Base-by-base conservation (phyloP, 2,113 vertebrate species). In the Syngnathoides biaculeatus region DNA sequence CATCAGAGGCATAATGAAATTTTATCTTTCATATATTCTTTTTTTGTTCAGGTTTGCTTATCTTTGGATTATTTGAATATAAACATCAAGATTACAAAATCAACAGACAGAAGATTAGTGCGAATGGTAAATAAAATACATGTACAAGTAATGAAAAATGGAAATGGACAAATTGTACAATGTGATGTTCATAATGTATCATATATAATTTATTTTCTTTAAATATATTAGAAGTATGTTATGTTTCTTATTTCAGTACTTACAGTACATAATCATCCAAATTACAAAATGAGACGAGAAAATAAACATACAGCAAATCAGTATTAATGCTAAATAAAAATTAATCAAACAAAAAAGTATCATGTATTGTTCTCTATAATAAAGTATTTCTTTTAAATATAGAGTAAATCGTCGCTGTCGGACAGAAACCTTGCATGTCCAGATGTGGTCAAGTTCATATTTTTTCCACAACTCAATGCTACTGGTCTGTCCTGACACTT, bases 11-110 rank as follows among this genome's bases (percentile, higher is more conserved):
- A 42, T 15, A 60, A 48, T 70, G 53, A 30, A 48, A 48, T 48
- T 22, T 53, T 53, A 53, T 53, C 0, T 35, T 24, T 55, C 22
- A n/a, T 55, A 12, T 5, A 55, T 26, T 27, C 5, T 14, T 55
- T 14, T 26, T 26, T 55, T 8, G 4, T 11, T n/a, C n/a, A n/a
- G 12, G 22, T 55, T 55, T 55, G 5, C 13, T 55, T 75, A 75
- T 82, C 66, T 79, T 83, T 85, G 62, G 68, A 52, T 75, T 67
- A 39, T n/a, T 55, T 71, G 72, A 64, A 61, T 5, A 55, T 13
- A 55, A 26, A 14, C 52, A 55, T 55, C 24, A 11, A 55, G 12
- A 26, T 55, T 6, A 13, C 24, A 55, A 55, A 55, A 47, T 19
- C 19, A 47, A 47, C 45, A 47, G 12, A 24, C 2, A 14, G 22